Evolutionary conservation across 1,140 invertebrate genomes (phyloP).

Genomic region (Temnothorax longispinosus): DNA sequence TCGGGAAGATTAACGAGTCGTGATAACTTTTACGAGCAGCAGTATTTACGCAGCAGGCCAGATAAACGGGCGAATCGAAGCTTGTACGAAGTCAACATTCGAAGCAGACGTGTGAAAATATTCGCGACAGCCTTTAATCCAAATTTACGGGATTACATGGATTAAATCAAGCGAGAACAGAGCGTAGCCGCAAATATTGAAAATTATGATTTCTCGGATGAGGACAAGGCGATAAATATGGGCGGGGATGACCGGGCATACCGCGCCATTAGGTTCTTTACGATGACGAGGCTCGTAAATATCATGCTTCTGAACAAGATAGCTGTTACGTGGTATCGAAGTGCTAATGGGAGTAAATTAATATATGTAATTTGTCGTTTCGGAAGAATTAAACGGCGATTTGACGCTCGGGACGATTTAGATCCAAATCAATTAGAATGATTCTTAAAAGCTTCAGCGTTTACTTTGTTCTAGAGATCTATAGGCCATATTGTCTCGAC

Average conservation of each 20-base stretch:
- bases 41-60: constrained; percentile 35
- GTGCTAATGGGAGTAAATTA: constrained; percentile 22
- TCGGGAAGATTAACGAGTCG: constrained; percentile 41
- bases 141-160: constrained; percentile 32
- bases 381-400: not conserved
- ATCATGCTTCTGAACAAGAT: not conserved
- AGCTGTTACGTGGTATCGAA: not conserved
- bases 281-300: constrained; percentile 31
- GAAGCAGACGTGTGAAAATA: not conserved
- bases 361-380: constrained; percentile 3
- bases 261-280: constrained; percentile 17
- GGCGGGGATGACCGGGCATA: not conserved
- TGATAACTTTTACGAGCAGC: constrained; percentile 54
- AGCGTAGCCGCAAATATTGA: not conserved
- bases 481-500: not conserved
- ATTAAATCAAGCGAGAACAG: constrained; percentile 21
- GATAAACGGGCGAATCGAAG: constrained; percentile 47
- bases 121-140: constrained; percentile 14
- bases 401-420: not conserved
- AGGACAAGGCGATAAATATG: constrained; percentile 20
- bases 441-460: not conserved
- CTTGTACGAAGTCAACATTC: constrained; percentile 13
- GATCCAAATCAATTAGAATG: not conserved
- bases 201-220: not conserved
- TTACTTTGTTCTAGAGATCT: not conserved